Evolutionary conservation across 2,113 vertebrate species (phyloP).

Genomic region (Abramis brama): DNA sequence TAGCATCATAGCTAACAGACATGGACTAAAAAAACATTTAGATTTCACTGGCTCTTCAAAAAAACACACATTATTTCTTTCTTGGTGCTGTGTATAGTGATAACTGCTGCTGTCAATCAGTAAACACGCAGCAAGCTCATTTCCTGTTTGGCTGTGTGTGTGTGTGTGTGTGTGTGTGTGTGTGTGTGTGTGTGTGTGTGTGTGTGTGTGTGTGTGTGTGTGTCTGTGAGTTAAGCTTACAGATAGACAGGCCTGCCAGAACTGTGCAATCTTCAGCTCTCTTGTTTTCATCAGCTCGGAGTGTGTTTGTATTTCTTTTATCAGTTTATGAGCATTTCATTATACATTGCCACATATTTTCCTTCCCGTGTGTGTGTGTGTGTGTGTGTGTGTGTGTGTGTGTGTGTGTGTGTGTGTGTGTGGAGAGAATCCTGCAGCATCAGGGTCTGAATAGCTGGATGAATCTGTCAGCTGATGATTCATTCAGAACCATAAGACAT

Average conservation of each 20-base stretch:
- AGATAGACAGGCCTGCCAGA: conserved; percentile 2
- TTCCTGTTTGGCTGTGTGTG: background rate
- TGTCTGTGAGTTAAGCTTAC: background rate
- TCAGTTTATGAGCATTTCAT: background rate
- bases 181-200: background rate
- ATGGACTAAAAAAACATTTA: background rate
- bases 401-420: background rate
- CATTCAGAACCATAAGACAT: conserved; percentile 45
- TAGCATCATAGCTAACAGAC: background rate
- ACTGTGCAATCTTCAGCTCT: background rate
- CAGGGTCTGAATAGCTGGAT: conserved; percentile 71
- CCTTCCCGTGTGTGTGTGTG: background rate
- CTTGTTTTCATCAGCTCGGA: conserved; percentile 29
- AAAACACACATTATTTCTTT: background rate
- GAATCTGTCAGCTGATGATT: conserved; percentile 59
- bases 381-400: background rate
- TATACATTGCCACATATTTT: background rate
- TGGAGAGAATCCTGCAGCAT: conserved; percentile 53
- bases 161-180: background rate
- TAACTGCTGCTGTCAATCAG: conserved; percentile 17
- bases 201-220: background rate
- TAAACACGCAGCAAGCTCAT: background rate
- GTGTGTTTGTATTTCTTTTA: conserved; percentile 14
- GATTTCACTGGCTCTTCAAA: background rate
- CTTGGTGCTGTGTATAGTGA: background rate